Conservation (phyloP, 2,797 vertebrate genomes). For the Echeneis naucrates region DNA sequence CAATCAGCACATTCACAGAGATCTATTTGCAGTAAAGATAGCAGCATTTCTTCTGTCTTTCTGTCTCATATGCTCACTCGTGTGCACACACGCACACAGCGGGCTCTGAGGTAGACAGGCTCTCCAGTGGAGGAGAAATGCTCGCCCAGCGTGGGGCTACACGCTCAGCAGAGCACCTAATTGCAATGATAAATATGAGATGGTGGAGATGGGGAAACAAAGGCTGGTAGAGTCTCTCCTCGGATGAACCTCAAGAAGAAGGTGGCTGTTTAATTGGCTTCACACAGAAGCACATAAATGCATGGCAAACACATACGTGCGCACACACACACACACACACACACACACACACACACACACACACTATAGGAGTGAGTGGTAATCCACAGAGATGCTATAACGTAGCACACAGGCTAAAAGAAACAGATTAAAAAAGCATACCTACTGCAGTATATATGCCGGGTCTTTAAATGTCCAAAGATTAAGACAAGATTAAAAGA, state of each 20-base stretch:
- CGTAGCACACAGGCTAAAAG: background rate
- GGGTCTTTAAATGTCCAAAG: too few species aligned
- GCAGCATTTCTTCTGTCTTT: background rate
- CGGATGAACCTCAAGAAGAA: constrained; percentile 42
- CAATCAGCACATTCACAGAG: constrained; percentile 45
- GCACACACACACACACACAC: background rate
- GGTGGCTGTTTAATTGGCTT: constrained; percentile 36
- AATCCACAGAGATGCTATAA: constrained; percentile 7
- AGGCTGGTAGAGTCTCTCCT: constrained; percentile 40
- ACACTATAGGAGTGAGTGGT: background rate
- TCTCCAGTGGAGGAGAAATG: constrained; percentile 57
- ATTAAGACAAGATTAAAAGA: background rate
- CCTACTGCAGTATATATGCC: too few species aligned
- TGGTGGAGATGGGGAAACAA: constrained; percentile 45
- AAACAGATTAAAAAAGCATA: background rate
- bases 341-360: background rate
- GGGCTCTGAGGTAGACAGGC: constrained; percentile 54
- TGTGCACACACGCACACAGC: constrained; percentile 22
- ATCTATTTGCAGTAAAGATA: constrained; percentile 36
- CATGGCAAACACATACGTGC: constrained; percentile 12
- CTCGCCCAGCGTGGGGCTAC: constrained; percentile 57
- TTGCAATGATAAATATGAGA: constrained; percentile 78
- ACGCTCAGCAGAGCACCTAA: constrained; percentile 73
- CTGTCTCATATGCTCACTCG: background rate
- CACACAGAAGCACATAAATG: constrained; percentile 20